Evolutionary conservation across 2,113 vertebrate genomes (phyloP), one percentile per base, ranked within the genome.

Genomic region (Pogonocichla stellata): DNA sequence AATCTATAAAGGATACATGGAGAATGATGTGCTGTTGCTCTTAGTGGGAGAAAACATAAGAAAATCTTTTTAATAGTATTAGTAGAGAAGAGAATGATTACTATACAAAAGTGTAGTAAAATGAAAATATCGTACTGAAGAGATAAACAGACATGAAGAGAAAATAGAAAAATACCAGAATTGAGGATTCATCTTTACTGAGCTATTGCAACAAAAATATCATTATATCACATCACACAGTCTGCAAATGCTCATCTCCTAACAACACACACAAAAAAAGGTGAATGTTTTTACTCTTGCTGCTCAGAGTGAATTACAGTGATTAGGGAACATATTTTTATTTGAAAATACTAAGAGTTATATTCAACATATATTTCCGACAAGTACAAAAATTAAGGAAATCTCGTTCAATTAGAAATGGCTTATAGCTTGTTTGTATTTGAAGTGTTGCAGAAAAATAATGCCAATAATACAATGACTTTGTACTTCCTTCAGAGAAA

Each of bases 1-100:
- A 3, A 14, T 15, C 8, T 51, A 7, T 60, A n/a, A 86, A 19
- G 11, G 8, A 43, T 36, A 26, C 0, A 0, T 60, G 34, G 16
- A 75, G 1, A 66, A 24, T 66, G 17, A 50, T 24, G 42, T 24
- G 50, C 6, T 29, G 2, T 56, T 73, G 10, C 7, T 73, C 15
- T 73, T 78, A 47, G 24, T 12, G 14, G 8, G 4, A 85, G 5
- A 47, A 84, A 85, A 51, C 1, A 23, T 31, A 82, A 74, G 17
- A 61, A 54, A 57, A 13, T 60, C 1, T 19, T 72, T 83, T 64
- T 26, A 51, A 24, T 42, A 47, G 1, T 15, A 38, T 62, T 86
- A 64, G 25, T 17, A 64, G 11, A 67, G 8, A 75, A 48, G 11
- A 69, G 1, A 9, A 69, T 23, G 24, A 31, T 26, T n/a, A 40